Percentiles rank a stretch among this genome's conserved stretches.
These are phyloP conservation scores for Psittacula echo DNA, from an alignment of 2,797 vertebrate species.

Conservation along the genomic window DNA sequence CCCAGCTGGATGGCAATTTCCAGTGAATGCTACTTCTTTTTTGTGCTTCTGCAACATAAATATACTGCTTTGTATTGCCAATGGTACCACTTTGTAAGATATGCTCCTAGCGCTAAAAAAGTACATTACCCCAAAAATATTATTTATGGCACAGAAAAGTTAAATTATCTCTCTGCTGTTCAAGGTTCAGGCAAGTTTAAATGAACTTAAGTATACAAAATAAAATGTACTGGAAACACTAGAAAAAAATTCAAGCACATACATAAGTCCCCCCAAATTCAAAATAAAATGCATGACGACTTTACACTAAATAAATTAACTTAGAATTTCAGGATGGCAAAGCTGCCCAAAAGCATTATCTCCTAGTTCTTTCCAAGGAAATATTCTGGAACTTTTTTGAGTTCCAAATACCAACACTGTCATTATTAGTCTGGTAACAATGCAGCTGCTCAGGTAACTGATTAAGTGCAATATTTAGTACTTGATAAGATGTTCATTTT, in stretches of 20 bases:
- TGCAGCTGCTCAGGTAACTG: conserved; percentile 69
- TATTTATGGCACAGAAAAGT: conserved; percentile 81
- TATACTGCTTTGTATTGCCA: conserved; percentile 62
- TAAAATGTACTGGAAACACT: conserved; percentile 77
- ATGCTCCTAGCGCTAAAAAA: conserved; percentile 77
- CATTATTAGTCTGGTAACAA: conserved; percentile 46
- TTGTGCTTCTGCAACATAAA: conserved; percentile 79
- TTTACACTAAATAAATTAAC: conserved; percentile 70
- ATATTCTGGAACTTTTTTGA: conserved; percentile 55
- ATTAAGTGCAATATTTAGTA: conserved; percentile 78
- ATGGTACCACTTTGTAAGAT: conserved; percentile 59
- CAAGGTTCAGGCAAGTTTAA: conserved; percentile 76
- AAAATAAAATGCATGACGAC: conserved; percentile 51
- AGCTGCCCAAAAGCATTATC: conserved; percentile 57
- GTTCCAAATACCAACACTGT: conserved; percentile 65
- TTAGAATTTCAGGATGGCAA: conserved; percentile 60
- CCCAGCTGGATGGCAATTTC: conserved; percentile 63
- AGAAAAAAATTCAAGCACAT: conserved; percentile 76
- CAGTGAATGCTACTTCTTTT: conserved; percentile 67
- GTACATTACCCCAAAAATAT: conserved; percentile 80
- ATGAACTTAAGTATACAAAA: conserved; percentile 77
- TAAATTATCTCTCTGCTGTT: conserved; percentile 75
- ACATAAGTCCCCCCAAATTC: conserved; percentile 78
- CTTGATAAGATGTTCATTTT: conserved; percentile 64
- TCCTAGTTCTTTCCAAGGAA: conserved; percentile 60